Base-by-base conservation (phyloP, 2,797 vertebrate genomes). In the Kryptopterus vitreolus region DNA sequence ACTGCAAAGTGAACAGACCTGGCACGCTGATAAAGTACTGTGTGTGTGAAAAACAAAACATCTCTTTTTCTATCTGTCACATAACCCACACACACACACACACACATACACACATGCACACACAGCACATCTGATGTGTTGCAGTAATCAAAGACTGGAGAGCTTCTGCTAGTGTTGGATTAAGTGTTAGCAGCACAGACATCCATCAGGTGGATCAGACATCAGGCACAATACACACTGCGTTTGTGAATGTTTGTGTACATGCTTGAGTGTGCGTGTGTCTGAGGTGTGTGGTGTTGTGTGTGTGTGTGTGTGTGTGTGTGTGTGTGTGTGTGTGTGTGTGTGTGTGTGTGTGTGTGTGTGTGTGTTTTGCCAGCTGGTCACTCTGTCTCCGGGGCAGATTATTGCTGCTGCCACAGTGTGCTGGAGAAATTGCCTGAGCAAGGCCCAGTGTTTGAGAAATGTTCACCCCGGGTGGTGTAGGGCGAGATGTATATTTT, bases 91-190 rank as follows among this genome's bases (percentile, higher is more conserved):
- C 65, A 50, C 18, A 35, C 22, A 55, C 35, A n/a, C 35, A 33
- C 58, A 50, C 63, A 12, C 63, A 12, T 83, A 46, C 33, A 48
- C 35, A 59, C 53, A 69, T 6, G 29, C 76, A 46, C 43, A 33
- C 58, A 63, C 29, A 52, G 38, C 38, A 87, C 81, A 38, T 72
- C 86, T 89, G 86, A 83, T 84, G 72, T 71, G 57, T 48, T 84
- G 85, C 87, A 86, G 89, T 90, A 93, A 92, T 93, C 92, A 89
- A 88, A 89, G 88, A 85, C 86, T 88, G 84, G 87, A 89, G 87
- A 90, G 89, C 86, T 86, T 87, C 90, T 90, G 89, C 91, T 94
- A 92, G 90, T 87, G 87, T 88, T 90, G 91, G 90, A 94, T 92
- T 92, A 92, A 91, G 86, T 87, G 86, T 88, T 85, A 86, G 84